These are phyloP conservation scores for Spisula solida DNA, from an alignment of 2,888 invertebrate species.

Conservation along the genomic window DNA sequence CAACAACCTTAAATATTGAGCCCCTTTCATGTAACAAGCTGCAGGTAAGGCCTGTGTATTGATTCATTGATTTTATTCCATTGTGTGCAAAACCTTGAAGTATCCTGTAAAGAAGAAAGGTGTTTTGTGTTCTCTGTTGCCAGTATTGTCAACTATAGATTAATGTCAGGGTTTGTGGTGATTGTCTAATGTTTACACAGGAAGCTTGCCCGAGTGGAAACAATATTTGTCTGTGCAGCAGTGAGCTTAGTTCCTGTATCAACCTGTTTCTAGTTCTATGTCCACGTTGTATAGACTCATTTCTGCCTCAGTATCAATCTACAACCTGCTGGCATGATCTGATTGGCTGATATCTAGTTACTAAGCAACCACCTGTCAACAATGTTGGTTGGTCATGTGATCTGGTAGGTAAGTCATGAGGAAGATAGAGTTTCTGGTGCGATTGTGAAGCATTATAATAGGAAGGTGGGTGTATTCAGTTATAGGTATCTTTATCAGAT, in stretches of 20 bases:
- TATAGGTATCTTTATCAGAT: neutral
- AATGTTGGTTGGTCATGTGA: slow-evolving; percentile 58
- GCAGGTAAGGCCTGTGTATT: slow-evolving; percentile 37
- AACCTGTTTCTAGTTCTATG: neutral
- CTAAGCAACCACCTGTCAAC: slow-evolving; percentile 80
- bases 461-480: slow-evolving; percentile 42
- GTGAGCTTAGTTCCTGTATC: slow-evolving; percentile 31
- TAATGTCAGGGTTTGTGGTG: slow-evolving; percentile 24
- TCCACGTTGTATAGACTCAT: slow-evolving; percentile 34
- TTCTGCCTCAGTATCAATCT: slow-evolving; percentile 61
- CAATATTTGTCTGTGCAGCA: slow-evolving; percentile 33
- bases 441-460: slow-evolving; percentile 29
- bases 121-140: slow-evolving; percentile 24
- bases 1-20: slow-evolving; percentile 37
- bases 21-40: slow-evolving; percentile 20
- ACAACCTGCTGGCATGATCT: slow-evolving; percentile 73
- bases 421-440: slow-evolving; percentile 36
- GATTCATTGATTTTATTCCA: slow-evolving; percentile 48
- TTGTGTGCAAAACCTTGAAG: slow-evolving; percentile 33
- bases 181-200: slow-evolving; percentile 43
- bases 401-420: slow-evolving; percentile 60
- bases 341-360: slow-evolving; percentile 81
- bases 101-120: slow-evolving; percentile 22
- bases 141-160: slow-evolving; percentile 37
- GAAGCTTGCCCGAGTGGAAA: slow-evolving; percentile 33